A percentile compares a stretch with the other conserved stretches of the same genome.
Evolutionary conservation across 2,113 vertebrate species (phyloP).

Genomic region (Stictonetta naevosa): DNA sequence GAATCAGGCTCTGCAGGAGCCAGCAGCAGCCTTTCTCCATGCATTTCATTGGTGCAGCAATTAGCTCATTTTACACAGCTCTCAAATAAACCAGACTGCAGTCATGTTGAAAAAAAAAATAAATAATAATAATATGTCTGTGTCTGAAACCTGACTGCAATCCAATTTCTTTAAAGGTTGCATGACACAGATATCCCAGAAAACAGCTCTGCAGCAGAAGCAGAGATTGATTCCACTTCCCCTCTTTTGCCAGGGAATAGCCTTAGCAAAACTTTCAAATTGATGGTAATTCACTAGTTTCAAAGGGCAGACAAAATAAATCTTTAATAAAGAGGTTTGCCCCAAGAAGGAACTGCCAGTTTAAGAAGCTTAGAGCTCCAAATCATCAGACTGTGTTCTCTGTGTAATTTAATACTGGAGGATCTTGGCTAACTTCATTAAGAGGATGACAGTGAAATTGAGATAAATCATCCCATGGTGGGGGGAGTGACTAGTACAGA

Average conservation of each 20-base stretch:
- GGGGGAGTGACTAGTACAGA: neutral
- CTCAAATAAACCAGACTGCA: slow-evolving; percentile 15
- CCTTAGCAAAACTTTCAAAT: slow-evolving; percentile 52
- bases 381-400: neutral
- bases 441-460: slow-evolving; percentile 27
- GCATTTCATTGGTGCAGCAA: neutral
- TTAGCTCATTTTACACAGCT: neutral
- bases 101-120: neutral
- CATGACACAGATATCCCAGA: neutral
- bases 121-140: neutral
- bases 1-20: neutral
- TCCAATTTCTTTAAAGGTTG: slow-evolving; percentile 54
- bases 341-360: slow-evolving; percentile 7
- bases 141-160: slow-evolving; percentile 25
- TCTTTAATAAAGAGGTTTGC: slow-evolving; percentile 56
- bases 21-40: neutral
- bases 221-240: slow-evolving; percentile 26
- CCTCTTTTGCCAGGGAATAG: neutral
- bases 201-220: neutral
- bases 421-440: slow-evolving; percentile 55
- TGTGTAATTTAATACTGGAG: slow-evolving; percentile 51
- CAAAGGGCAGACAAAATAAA: slow-evolving; percentile 56
- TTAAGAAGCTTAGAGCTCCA: slow-evolving; percentile 33
- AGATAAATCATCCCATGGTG: slow-evolving; percentile 22
- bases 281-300: slow-evolving; percentile 38